These are phyloP conservation scores for Lepidotrigona ventralis DNA, from an alignment of 1,140 invertebrate genomes.

Conservation along the genomic window DNA sequence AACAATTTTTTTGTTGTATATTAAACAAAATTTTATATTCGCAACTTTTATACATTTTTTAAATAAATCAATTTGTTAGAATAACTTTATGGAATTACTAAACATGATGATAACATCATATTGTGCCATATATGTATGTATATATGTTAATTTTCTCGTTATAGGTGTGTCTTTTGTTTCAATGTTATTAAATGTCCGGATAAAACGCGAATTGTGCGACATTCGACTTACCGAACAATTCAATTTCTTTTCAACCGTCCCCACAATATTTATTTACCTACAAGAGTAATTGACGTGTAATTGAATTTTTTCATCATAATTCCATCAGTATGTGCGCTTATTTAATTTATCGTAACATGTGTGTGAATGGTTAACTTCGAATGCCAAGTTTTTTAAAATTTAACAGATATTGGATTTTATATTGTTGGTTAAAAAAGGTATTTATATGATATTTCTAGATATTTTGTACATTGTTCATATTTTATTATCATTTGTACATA, in stretches of 20 bases:
- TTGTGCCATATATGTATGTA: not conserved
- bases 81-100: constrained; percentile 27
- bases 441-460: constrained; percentile 30
- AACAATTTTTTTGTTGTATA: constrained; percentile 12
- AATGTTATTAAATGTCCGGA: constrained; percentile 35
- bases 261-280: not conserved
- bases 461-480: not conserved
- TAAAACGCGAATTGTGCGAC: constrained; percentile 16
- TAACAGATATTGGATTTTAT: constrained; percentile 14
- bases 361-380: constrained; percentile 29
- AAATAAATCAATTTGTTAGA: constrained; percentile 70
- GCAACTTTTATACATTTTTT: constrained; percentile 69
- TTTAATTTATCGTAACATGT: constrained; percentile 10
- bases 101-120: not conserved
- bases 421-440: constrained; percentile 35
- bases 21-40: constrained; percentile 56
- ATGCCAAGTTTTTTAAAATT: constrained; percentile 17
- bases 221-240: not conserved
- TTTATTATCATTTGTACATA: not conserved
- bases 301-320: not conserved
- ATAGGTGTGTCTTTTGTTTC: constrained; percentile 42
- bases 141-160: constrained; percentile 12
- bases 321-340: not conserved
- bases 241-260: constrained; percentile 17
- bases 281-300: not conserved